These are phyloP conservation scores for Patella caerulea DNA, from an alignment of 2,888 invertebrate species.

Conservation along the genomic window DNA sequence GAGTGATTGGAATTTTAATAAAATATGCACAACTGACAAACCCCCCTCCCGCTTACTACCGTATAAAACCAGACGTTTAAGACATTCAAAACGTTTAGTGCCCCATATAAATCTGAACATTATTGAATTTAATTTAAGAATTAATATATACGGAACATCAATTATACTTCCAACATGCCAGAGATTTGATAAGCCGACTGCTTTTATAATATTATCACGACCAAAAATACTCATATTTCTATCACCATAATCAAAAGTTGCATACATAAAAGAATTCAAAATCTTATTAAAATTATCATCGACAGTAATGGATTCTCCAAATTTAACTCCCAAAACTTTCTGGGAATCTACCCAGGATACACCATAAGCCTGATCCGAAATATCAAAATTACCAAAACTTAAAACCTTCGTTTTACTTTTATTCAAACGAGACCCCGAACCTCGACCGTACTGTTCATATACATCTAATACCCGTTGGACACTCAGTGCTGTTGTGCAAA, in stretches of 20 bases:
- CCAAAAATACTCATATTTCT: not conserved
- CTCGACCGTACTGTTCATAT: not conserved
- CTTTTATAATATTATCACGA: no score
- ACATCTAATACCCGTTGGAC: slow-evolving; percentile 12
- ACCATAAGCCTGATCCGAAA: not conserved
- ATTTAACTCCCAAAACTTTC: not conserved
- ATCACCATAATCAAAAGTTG: not conserved
- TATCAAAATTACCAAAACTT: not conserved
- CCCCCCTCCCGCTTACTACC: no score
- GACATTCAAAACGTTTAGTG: no score
- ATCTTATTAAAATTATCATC: not conserved
- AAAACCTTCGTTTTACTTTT: not conserved
- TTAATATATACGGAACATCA: no score
- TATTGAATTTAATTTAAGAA: no score
- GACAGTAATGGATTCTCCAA: not conserved
- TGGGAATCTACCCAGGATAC: not conserved
- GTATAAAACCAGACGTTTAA: no score
- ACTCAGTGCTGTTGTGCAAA: slow-evolving; percentile 13
- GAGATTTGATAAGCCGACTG: no score
- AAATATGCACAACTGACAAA: no score
- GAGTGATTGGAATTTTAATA: no score
- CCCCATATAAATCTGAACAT: no score
- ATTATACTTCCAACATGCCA: no score
- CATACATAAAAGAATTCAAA: not conserved
- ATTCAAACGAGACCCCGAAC: not conserved